phyloP scores from a whole-genome alignment of 2,888 invertebrate species.

The Callimorpha dominula region DNA sequence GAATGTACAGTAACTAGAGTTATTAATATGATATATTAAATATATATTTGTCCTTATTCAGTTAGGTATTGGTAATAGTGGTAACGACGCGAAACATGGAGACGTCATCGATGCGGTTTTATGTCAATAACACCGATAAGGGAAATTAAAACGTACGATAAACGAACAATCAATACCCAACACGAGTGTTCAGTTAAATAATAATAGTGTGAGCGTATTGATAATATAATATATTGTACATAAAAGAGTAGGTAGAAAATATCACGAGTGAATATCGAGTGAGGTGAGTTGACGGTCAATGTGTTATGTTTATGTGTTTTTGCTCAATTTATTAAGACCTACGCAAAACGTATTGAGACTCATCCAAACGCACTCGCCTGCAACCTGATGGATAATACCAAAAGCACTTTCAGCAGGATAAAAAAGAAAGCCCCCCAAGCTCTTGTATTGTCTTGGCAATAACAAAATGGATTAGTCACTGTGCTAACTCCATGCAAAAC shows the following conservation, averaged over 20 bases:
- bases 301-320: background rate
- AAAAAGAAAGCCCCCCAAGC: too few species aligned
- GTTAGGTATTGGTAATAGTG: background rate
- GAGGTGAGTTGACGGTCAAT: background rate
- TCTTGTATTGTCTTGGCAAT: too few species aligned
- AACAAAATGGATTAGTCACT: too few species aligned
- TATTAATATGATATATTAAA: background rate
- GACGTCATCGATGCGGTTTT: constrained; percentile 21
- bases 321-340: too few species aligned
- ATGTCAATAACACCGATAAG: constrained; percentile 26
- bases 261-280: background rate
- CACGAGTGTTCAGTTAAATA: constrained; percentile 14
- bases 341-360: too few species aligned
- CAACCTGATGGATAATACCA: too few species aligned
- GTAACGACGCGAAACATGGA: constrained; percentile 3
- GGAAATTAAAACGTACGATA: constrained; percentile 31
- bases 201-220: constrained; percentile 2
- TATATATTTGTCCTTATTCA: background rate
- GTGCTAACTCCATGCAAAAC: too few species aligned
- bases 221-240: constrained; percentile 1
- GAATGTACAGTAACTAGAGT: background rate
- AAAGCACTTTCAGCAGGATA: too few species aligned
- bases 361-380: too few species aligned
- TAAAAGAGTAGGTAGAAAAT: background rate
- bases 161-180: constrained; percentile 27